Base-by-base conservation (phyloP, 1,140 invertebrate genomes). In the Prorops nasuta region DNA sequence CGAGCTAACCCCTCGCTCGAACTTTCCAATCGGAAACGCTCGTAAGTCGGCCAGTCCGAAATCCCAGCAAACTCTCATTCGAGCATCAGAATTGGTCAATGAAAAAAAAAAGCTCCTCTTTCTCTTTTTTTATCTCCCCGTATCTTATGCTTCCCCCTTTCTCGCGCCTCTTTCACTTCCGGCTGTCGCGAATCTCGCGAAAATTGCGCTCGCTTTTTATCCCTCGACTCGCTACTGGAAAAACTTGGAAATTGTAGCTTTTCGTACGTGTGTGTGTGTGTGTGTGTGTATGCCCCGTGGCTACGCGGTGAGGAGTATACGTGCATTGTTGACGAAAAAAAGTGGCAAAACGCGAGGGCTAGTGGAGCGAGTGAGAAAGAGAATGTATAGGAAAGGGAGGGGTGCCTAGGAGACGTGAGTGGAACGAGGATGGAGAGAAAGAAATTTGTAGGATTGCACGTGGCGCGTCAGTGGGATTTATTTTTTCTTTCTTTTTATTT, bases 181-280 rank as follows among this genome's bases (percentile, higher is more conserved):
- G n/a, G n/a, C n/a, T n/a, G n/a, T n/a, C n/a, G n/a, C n/a, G n/a
- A n/a, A n/a, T n/a, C n/a, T n/a, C n/a, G n/a, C n/a, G n/a, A n/a
- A n/a, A n/a, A n/a, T 44, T 40, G 22, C 34, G 31, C 38, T 36
- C 15, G 32, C 35, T 9, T 28, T 22, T 44, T 37, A 17, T 24
- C 34, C 9, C 2, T 17, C 35, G 14, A 18, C 24, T 44, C 42
- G 22, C 48, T 44, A 47, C 47, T 54, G 57, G 52, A 54, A 44
- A 28, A 35, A 31, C 42, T 41, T 16, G 54, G 55, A 57, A 61
- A 61, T 64, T 59, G 56, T 49, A 49, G 49, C 54, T 35, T 63
- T 47, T 54, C 54, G 54, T 31, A 21, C 32, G 34, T 28, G 48
- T 34, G 17, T 14, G 20, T 22, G 34, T 18, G 31, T 2, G 18